These are phyloP conservation scores for Mustela lutreola DNA, from an alignment of 2,113 vertebrate species.

Conservation along the genomic window DNA sequence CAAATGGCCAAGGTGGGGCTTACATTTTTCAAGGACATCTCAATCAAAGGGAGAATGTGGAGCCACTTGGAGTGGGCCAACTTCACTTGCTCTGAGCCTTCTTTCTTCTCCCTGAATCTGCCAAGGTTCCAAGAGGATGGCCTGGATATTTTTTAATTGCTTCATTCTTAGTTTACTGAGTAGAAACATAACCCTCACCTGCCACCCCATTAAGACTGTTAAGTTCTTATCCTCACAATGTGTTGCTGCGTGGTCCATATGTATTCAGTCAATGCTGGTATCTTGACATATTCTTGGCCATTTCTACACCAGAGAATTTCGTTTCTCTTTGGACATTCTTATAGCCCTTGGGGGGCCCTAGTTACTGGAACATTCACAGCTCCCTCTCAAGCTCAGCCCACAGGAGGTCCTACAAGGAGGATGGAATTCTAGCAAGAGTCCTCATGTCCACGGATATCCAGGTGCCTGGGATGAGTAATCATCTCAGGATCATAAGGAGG, in stretches of 20 bases:
- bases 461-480: not conserved
- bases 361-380: not conserved
- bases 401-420: not conserved
- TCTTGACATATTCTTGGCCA: not conserved
- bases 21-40: not conserved
- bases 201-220: not conserved
- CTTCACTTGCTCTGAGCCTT: not conserved
- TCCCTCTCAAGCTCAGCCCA: not conserved
- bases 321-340: not conserved
- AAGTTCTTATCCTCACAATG: not conserved
- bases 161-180: not conserved
- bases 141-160: not conserved
- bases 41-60: not conserved
- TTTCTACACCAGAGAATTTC: not conserved
- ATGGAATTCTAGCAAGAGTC: not conserved
- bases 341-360: not conserved
- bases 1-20: not conserved
- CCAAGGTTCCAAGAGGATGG: not conserved
- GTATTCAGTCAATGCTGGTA: too few species aligned
- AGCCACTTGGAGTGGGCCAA: accelerated
- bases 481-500: not conserved
- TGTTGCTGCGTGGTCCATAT: accelerated
- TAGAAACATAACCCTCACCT: not conserved
- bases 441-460: accelerated
- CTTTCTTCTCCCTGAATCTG: not conserved